Conservation (phyloP, 2,113 vertebrate species). For the Caloenas nicobarica region DNA sequence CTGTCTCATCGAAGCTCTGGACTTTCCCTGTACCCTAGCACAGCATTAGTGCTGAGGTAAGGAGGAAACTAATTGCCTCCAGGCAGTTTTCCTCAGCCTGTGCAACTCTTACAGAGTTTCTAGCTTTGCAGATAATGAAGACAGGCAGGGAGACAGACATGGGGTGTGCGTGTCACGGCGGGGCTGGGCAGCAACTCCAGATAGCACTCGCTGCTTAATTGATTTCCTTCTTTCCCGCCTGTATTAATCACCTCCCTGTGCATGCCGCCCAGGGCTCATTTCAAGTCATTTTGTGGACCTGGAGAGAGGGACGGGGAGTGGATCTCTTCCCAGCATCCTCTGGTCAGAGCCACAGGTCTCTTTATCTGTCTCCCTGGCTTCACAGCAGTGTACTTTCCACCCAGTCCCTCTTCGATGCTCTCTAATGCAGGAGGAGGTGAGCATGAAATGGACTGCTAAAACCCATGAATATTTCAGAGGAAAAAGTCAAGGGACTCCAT, state of each 20-base stretch:
- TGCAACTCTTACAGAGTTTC: not conserved
- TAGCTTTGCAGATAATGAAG: not conserved
- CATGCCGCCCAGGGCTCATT: not conserved
- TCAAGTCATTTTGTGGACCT: not conserved
- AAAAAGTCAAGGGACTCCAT: constrained; percentile 73
- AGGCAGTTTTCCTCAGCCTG: not conserved
- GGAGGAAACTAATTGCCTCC: not conserved
- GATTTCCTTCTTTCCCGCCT: not conserved
- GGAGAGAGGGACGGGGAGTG: not conserved
- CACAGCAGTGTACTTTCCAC: not conserved
- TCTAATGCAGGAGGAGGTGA: constrained; percentile 68
- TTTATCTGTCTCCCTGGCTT: not conserved
- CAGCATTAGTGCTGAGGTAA: not conserved
- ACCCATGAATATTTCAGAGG: constrained; percentile 77
- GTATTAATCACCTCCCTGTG: not conserved
- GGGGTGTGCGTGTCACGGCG: not conserved
- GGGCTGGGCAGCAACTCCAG: not conserved
- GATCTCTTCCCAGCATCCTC: not conserved
- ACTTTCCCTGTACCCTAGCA: not conserved
- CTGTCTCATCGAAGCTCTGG: not conserved
- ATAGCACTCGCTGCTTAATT: not conserved
- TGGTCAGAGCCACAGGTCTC: not conserved
- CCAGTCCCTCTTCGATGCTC: not conserved
- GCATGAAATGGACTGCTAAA: constrained; percentile 68
- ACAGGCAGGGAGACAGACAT: not conserved